Base-by-base conservation (phyloP, 2,797 vertebrate species). In the Vespertilio murinus region DNA sequence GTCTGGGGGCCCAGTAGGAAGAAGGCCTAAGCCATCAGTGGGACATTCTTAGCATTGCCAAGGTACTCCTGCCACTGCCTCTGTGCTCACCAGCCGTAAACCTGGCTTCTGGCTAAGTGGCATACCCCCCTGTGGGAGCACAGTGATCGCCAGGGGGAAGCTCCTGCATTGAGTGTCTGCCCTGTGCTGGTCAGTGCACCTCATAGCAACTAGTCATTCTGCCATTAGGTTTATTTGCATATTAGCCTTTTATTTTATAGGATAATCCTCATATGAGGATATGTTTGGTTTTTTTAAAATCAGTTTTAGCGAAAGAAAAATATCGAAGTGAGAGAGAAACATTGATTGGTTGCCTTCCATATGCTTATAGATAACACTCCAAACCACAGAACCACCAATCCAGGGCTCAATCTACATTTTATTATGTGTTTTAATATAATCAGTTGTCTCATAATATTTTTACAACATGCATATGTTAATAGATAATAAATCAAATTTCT, bases 1-100 rank as follows among this genome's bases (percentile, higher is more conserved):
- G 25, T 61, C 4, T 5, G 0, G 28, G 25, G 14, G 56, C 56
- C 25, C 25, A 6, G 2, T 11, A 28, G 56, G 25, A 28, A 59
- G 11, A 11, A 13, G 25, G 12, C 2, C 56, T 61, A 30, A 61
- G 56, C 12, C 5, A 61, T 61, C 25, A 61, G 56, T 30, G 5
- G 0, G 28, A 61, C 56, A 61, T 30, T 61, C 25, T 61, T 61
- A 30, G 56, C 25, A 5, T 6, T 61, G 56, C 12, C 5, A 3
- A 8, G 22, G 22, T 22, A 54, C 25, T 61, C 28, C 28, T 2
- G 0, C 28, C 28, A 61, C 28, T 0, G 0, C 25, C 12, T 1
- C 28, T 30, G 28, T 2, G 0, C 59, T 61, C 28, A 30, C 59
- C 59, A 61, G 28, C 28, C 5, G 1, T 61, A 25, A 61, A 13